These are phyloP conservation scores for Drosophila malerkotliana DNA, from an alignment of 1,140 invertebrate species.

Conservation along the genomic window DNA sequence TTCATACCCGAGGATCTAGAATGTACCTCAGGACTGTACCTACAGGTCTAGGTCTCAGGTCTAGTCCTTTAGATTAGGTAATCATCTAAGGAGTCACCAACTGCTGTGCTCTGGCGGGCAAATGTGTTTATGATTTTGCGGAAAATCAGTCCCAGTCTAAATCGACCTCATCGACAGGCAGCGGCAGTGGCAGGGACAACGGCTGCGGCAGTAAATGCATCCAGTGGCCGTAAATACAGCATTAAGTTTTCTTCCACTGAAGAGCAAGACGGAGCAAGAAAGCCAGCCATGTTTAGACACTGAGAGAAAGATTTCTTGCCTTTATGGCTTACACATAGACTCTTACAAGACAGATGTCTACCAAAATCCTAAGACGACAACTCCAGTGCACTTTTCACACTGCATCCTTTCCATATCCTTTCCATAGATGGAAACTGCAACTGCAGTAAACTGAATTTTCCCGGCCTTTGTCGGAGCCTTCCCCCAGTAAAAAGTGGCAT, in stretches of 20 bases:
- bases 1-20: constrained; percentile 2
- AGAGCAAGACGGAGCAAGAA: constrained; percentile 32
- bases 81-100: constrained; percentile 29
- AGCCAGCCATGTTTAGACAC: constrained; percentile 8
- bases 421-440: constrained; percentile 24
- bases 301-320: not conserved
- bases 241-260: constrained; percentile 35
- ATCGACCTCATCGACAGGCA: constrained; percentile 47
- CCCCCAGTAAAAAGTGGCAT: constrained; percentile 51
- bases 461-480: constrained; percentile 34
- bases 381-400: constrained; percentile 13
- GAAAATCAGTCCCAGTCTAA: constrained; percentile 56
- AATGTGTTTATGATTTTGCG: constrained; percentile 75
- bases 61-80: constrained; percentile 67
- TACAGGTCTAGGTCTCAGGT: not conserved
- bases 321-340: not conserved
- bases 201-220: constrained; percentile 26
- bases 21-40: constrained; percentile 11
- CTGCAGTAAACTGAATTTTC: constrained; percentile 63
- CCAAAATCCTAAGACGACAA: too few relatives aligned
- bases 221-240: constrained; percentile 25
- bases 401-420: constrained; percentile 27
- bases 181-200: constrained; percentile 1
- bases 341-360: constrained; percentile 1
- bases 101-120: constrained; percentile 8